Conservation (phyloP, 2,113 vertebrate species). For the Phrynocephalus versicolor region DNA sequence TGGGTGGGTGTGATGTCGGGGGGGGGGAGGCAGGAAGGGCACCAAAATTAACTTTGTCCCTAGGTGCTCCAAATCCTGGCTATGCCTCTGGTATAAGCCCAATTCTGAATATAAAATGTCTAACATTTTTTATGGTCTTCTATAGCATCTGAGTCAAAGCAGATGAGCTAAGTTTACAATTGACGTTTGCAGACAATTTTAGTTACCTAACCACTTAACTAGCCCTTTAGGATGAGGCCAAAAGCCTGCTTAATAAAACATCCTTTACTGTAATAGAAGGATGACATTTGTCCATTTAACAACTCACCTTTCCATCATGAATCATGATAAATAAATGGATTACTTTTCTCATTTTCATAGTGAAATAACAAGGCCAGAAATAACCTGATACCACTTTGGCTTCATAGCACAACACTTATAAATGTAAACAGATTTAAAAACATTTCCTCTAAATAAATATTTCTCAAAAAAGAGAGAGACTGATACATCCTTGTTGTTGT, state of each 20-base stretch:
- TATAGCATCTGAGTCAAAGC: not conserved
- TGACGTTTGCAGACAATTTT: not conserved
- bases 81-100: too few relatives aligned
- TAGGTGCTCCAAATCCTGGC: too few relatives aligned
- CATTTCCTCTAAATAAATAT: not conserved
- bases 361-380: conserved; percentile 18
- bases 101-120: not conserved
- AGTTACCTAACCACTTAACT: not conserved
- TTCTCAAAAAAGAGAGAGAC: not conserved
- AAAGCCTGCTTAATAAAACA: too few relatives aligned
- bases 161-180: not conserved
- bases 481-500: not conserved
- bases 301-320: not conserved
- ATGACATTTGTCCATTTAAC: not conserved
- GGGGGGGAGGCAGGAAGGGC: too few relatives aligned
- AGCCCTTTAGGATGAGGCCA: not conserved
- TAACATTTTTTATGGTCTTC: not conserved
- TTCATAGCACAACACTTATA: not conserved
- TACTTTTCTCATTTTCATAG: not conserved
- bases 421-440: not conserved
- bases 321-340: not conserved
- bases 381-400: rapidly evolving
- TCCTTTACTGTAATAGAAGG: not conserved
- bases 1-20: too few relatives aligned
- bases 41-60: too few relatives aligned